A percentile compares a stretch with the other conserved stretches of the same genome.
Conservation (phyloP, 2,888 invertebrate genomes). For the Trypoxylon attenuatum region DNA sequence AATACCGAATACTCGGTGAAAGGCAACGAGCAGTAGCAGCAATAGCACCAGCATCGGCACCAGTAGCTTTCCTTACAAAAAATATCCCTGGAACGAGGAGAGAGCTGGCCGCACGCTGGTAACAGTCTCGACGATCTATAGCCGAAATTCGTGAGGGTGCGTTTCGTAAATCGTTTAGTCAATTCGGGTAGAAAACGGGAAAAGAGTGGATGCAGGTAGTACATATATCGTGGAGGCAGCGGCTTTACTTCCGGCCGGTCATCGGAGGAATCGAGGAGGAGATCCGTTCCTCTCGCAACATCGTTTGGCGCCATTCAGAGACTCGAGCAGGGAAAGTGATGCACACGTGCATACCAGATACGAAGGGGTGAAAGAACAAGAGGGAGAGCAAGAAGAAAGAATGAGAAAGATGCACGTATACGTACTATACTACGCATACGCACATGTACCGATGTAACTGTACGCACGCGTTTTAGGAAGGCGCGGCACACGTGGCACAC, state of each 20-base stretch:
- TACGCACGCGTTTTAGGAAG: constrained; percentile 32
- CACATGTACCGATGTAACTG: too few species aligned
- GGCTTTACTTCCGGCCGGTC: constrained; percentile 8
- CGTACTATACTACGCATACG: too few species aligned
- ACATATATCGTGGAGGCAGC: neutral
- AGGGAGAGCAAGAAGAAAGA: neutral
- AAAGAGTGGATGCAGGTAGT: neutral
- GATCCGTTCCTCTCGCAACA: constrained; percentile 8
- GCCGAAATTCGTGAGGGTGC: neutral
- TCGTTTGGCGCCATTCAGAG: constrained; percentile 45
- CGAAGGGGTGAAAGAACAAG: neutral
- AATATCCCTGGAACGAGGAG: too few species aligned
- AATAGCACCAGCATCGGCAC: too few species aligned
- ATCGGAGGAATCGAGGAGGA: constrained; percentile 31
- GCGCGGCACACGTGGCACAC: constrained; percentile 44
- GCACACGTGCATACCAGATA: constrained; percentile 29
- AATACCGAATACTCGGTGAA: neutral
- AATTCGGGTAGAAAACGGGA: neutral
- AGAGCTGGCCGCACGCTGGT: too few species aligned
- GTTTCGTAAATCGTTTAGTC: neutral
- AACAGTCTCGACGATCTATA: neutral
- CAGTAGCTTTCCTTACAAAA: too few species aligned
- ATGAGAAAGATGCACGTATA: too few species aligned
- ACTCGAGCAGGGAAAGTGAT: constrained; percentile 7
- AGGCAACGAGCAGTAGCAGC: too few species aligned